Percentiles rank a stretch among this genome's conserved stretches.
These are phyloP conservation scores for Capricornis sumatraensis DNA, from an alignment of 2,113 vertebrate species.

Conservation along the genomic window DNA sequence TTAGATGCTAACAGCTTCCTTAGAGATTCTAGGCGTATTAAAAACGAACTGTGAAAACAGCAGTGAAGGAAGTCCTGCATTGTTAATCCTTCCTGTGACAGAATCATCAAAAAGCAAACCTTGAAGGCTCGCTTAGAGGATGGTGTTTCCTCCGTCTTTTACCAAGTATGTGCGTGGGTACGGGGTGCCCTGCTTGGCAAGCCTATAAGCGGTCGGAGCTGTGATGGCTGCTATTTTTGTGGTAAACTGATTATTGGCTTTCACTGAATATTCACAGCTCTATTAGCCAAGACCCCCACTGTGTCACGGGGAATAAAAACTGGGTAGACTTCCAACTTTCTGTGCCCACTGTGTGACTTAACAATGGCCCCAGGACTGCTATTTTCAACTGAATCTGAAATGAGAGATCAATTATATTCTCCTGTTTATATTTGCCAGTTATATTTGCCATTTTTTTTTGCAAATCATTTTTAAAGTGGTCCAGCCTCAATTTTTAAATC, in stretches of 20 bases:
- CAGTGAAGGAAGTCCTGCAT: background rate
- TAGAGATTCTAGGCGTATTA: background rate
- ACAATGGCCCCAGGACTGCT: conserved; percentile 57
- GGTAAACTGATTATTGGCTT: conserved; percentile 40
- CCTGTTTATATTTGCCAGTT: conserved; percentile 27
- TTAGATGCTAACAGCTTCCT: conserved; percentile 10
- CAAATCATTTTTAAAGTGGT: conserved; percentile 51
- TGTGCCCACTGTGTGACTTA: conserved; percentile 33
- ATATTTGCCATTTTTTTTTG: background rate
- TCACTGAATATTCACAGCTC: conserved; percentile 48
- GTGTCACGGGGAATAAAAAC: conserved; percentile 50
- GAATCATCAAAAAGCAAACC: background rate
- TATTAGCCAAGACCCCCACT: conserved; percentile 30
- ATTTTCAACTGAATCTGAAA: conserved; percentile 51
- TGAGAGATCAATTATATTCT: conserved; percentile 32
- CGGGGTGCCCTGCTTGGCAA: conserved; percentile 22
- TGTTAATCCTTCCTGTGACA: conserved; percentile 41
- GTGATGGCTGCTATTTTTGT: conserved; percentile 48
- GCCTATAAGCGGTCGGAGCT: background rate
- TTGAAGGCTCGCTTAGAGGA: background rate
- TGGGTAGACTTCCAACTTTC: conserved; percentile 54
- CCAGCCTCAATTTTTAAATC: background rate
- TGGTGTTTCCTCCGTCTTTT: background rate
- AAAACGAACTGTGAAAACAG: background rate
- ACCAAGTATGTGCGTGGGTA: background rate